phyloP scores from a whole-genome alignment of 30 jellyfish, hydroid and myxozoan genomes.

The Nemopilema nomurai region DNA sequence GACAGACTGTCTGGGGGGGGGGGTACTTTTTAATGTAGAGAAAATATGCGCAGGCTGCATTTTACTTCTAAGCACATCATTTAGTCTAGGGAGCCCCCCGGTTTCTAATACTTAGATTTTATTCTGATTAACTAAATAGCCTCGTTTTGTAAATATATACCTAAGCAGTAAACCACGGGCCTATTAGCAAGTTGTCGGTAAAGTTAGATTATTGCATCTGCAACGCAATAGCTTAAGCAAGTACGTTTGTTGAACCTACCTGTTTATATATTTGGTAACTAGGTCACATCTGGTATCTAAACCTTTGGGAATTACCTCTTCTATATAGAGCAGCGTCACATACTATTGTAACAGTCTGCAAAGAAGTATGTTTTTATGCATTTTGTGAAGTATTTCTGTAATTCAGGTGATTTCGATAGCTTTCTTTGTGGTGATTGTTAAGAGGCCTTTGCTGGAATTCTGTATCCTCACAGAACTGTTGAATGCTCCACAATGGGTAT shows the following conservation, averaged over 20 bases:
- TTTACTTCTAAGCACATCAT: background rate
- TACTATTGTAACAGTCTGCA: too few species aligned
- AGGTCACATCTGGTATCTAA: background rate
- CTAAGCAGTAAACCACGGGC: too few species aligned
- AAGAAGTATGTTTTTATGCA: background rate
- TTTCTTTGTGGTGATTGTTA: too few species aligned
- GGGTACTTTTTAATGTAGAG: background rate
- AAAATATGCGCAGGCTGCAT: background rate
- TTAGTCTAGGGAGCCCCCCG: background rate
- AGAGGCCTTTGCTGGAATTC: background rate
- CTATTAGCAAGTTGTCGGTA: too few species aligned
- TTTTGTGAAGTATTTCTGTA: too few species aligned
- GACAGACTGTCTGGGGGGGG: background rate
- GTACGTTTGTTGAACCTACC: too few species aligned
- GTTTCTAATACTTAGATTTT: background rate
- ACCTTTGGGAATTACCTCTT: background rate
- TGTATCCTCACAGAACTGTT: background rate
- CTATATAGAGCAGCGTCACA: too few species aligned
- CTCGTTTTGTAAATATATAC: too few species aligned
- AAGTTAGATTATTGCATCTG: too few species aligned
- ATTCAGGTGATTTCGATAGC: too few species aligned
- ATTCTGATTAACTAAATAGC: too few species aligned
- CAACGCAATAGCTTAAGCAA: too few species aligned
- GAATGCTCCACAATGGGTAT: background rate
- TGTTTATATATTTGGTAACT: background rate